Evolutionary conservation across 2,113 vertebrate genomes (phyloP), one percentile per base, ranked within the genome.

Genomic region (Zosterops japonicus): DNA sequence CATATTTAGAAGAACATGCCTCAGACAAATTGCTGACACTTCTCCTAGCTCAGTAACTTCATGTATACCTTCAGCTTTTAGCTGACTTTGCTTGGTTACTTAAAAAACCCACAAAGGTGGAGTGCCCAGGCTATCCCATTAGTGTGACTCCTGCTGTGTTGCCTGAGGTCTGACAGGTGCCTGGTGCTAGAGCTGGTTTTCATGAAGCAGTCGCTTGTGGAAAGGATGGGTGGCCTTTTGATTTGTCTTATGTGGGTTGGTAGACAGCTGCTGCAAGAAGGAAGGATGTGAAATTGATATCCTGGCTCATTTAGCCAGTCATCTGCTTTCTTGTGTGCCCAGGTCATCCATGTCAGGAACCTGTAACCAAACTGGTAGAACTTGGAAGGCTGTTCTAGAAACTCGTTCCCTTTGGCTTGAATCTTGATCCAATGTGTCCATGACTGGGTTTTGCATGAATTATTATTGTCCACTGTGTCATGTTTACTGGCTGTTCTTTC

Each of bases 41-140:
- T 88, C 74, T 95, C 46, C 55, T 85, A 64, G 44, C 77, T 93
- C 78, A 90, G 78, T 84, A 72, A 60, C 61, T 96, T 94, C 24
- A 24, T 16, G 33, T 27, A 11, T 36, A 53, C 85, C 61, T 93
- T 89, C 74, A 82, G 35, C 77, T 91, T 91, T 84, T 78, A 93
- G 77, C 83, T 95, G 87, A 93, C 49, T 11, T 72, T 20, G 27
- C 57, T 83, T 86, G 42, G 35, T 63, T 86, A 42, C 36, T 90
- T 78, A n/a, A 53, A 88, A 74, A 65, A 2, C 27, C 42, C 31
- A 44, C 42, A 42, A 36, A 41, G 39, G 25, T 22, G 29, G 42
- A 55, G 23, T 59, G 39, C 14, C 63, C 31, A 6, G 47, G 71
- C 29, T 55, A 18, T 50, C 22, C 56, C 11, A 8, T 89, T 63